Conservation (phyloP, 2,113 vertebrate genomes). For the Bombycilla garrulus region DNA sequence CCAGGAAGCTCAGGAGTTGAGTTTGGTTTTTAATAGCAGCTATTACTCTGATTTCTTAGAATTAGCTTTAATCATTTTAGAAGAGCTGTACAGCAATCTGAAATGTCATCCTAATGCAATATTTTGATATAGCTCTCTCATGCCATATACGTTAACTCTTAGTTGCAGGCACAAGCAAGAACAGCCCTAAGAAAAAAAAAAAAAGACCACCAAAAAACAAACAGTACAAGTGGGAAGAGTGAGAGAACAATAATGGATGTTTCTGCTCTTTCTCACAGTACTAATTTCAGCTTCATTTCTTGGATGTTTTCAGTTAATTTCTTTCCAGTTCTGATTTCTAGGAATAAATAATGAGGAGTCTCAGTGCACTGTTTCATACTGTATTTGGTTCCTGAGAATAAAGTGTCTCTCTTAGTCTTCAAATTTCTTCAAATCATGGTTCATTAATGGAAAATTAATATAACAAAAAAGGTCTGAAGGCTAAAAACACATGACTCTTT, state of each 20-base stretch:
- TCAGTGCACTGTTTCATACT: neutral
- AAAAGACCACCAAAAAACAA: neutral
- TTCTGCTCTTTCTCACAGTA: neutral
- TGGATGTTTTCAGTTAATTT: neutral
- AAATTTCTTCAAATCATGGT: neutral
- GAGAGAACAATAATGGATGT: neutral
- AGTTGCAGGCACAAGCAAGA: neutral
- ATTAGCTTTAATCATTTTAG: conserved; percentile 62
- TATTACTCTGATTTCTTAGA: conserved; percentile 68
- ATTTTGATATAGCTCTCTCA: conserved; percentile 30
- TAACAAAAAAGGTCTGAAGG: neutral
- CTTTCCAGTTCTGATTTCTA: neutral
- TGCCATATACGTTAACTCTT: conserved; percentile 7
- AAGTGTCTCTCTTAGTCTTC: neutral
- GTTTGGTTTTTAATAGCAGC: conserved; percentile 54
- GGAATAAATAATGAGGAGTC: neutral
- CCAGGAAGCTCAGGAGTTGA: conserved; percentile 51
- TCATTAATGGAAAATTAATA: neutral
- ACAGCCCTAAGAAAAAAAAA: neutral
- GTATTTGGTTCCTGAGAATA: neutral
- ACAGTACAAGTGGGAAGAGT: neutral
- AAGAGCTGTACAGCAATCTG: conserved; percentile 50
- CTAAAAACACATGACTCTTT: neutral
- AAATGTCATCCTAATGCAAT: conserved; percentile 54
- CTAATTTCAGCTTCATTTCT: neutral